Percentiles rank a stretch among this genome's conserved stretches.
Conservation (phyloP, 2,113 vertebrate genomes). For the Bubo scandiacus region DNA sequence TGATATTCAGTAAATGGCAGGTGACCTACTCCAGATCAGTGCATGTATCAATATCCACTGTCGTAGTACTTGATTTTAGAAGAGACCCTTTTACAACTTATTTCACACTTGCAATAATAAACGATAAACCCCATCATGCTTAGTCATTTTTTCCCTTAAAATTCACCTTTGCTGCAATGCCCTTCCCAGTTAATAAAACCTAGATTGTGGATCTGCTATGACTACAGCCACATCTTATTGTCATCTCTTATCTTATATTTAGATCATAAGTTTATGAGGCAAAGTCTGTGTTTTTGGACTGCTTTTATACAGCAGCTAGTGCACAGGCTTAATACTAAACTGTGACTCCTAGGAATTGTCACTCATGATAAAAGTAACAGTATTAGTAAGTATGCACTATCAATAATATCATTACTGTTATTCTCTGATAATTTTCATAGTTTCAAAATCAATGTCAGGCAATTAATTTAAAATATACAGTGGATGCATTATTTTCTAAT, state of each 20-base stretch:
- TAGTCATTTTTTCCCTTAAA: not conserved
- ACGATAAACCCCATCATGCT: not conserved
- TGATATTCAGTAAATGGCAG: not conserved
- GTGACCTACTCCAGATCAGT: not conserved
- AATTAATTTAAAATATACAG: slow-evolving; percentile 30
- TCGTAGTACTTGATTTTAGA: not conserved
- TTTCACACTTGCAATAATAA: not conserved
- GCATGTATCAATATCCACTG: not conserved
- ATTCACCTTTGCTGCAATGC: not conserved
- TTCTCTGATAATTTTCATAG: not conserved
- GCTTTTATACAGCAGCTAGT: not conserved
- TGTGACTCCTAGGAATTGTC: not conserved
- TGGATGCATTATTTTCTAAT: slow-evolving; percentile 32
- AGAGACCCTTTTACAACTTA: not conserved
- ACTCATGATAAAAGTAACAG: not conserved
- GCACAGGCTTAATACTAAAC: not conserved
- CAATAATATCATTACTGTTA: not conserved
- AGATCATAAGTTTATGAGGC: not conserved
- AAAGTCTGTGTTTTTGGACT: not conserved
- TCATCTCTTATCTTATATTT: not conserved
- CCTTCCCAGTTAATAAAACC: not conserved
- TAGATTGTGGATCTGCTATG: not conserved
- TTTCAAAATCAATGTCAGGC: slow-evolving; percentile 35
- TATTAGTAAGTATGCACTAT: not conserved
- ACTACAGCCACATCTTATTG: not conserved